A percentile compares a stretch with the other conserved stretches of the same genome.
Conservation (phyloP, 37 sponge, comb jelly and placozoan genomes). For the Cladorhizidae sp. region DNA sequence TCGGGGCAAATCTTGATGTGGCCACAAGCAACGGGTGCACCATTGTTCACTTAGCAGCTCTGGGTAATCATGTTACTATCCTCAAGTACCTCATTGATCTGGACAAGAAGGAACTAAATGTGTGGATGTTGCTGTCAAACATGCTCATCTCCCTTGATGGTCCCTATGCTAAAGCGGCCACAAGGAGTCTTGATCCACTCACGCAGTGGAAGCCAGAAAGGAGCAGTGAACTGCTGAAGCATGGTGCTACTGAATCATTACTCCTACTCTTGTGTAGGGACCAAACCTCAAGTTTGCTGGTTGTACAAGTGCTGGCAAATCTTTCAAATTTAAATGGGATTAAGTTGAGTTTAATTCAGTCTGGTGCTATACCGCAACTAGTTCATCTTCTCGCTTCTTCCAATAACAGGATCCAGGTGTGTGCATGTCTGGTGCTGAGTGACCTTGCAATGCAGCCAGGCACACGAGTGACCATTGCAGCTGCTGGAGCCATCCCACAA, state of each 20-base stretch:
- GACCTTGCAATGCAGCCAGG: slow-evolving; percentile 53
- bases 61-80: slow-evolving; percentile 51
- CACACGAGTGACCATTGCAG: slow-evolving; percentile 36
- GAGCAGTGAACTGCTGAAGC: background rate
- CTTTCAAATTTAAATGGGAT: slow-evolving; percentile 43
- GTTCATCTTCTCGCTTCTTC: slow-evolving; percentile 53
- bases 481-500: slow-evolving; percentile 43
- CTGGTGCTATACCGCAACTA: slow-evolving; percentile 53
- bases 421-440: slow-evolving; percentile 58
- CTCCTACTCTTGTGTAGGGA: slow-evolving; percentile 44
- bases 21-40: slow-evolving; percentile 12
- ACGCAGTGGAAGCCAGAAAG: slow-evolving; percentile 7
- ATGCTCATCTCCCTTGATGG: slow-evolving; percentile 72
- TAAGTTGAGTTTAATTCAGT: slow-evolving; percentile 24
- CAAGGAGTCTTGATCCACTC: slow-evolving; percentile 68
- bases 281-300: slow-evolving; percentile 40
- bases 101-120: slow-evolving; percentile 9
- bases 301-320: slow-evolving; percentile 68
- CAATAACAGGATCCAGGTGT: slow-evolving; percentile 55
- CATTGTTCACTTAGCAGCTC: slow-evolving; percentile 59
- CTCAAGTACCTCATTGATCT: slow-evolving; percentile 66
- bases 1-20: slow-evolving; percentile 60
- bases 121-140: slow-evolving; percentile 54
- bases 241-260: slow-evolving; percentile 21
- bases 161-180: slow-evolving; percentile 38